Evolutionary conservation across 2,113 vertebrate genomes (phyloP), one percentile per base, ranked within the genome.

Genomic region (Chlorodrepanis virens): DNA sequence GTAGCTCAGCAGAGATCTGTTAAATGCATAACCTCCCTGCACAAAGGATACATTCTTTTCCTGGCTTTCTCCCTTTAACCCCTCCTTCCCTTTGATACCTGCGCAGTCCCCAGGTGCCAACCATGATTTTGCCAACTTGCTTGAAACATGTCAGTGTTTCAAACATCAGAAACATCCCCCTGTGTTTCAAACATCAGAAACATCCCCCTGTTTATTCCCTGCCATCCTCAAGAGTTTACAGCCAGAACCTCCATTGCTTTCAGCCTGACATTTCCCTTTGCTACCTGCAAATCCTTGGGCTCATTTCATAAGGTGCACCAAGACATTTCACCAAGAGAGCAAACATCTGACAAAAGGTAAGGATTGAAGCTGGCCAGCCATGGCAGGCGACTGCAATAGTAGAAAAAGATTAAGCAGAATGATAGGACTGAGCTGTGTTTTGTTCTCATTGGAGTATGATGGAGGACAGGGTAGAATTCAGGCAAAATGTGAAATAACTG

Each of bases 31-130:
- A 77, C 47, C 59, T 78, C 40, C 18, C 54, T 39, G 81, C 71
- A 90, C 85, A 93, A 90, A 94, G 94, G 29, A 93, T 9, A 16
- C 65, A 23, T 84, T 92, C 42, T 94, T 89, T 84, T 23, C 17
- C 53, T 22, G 54, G 11, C 3, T 65, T 83, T 93, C 57, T 76
- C 54, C 77, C 53, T 92, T 95, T 89, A 90, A 90, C 82, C 70
- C 47, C 0, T 31, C 1, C 54, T 83, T 85, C 40, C 40, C 63
- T 89, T 75, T 80, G 47, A 47, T 47, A 19, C 14, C 24, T 16
- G 24, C 1, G 0, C 0, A 9, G 33, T 53, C 40, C 19, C 4
- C 35, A 37, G n/a, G 3, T 64, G 53, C 42, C 31, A 83, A 20
- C 13, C 16, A 6, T 19, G 57, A 57, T 39, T 86, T 81, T 71